phyloP scores from a whole-genome alignment of 1,140 invertebrate genomes.

The Tetranychus urticae region DNA sequence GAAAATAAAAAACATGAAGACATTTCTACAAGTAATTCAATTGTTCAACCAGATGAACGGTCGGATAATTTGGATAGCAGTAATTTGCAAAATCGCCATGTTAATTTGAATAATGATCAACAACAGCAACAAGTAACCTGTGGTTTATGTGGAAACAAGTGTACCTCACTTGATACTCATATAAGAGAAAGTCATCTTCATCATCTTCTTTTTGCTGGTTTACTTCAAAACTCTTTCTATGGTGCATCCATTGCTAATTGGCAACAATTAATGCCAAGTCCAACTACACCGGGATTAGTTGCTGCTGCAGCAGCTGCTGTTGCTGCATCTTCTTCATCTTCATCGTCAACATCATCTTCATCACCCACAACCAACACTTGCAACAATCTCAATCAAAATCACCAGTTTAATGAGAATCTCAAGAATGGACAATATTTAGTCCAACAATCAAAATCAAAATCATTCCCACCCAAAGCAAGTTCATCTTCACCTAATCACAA shows the following conservation, averaged over 20 bases:
- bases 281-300: background rate
- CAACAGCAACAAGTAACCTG: background rate
- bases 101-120: too few species aligned
- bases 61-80: too few species aligned
- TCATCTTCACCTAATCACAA: too few species aligned
- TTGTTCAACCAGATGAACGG: too few species aligned
- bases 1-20: too few species aligned
- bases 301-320: background rate
- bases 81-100: too few species aligned
- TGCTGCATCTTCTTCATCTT: background rate
- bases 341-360: background rate
- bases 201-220: background rate
- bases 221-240: conserved; percentile 1
- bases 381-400: background rate
- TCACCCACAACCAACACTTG: background rate
- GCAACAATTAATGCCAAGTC: background rate
- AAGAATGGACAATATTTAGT: too few species aligned
- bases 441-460: too few species aligned
- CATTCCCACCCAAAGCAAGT: too few species aligned
- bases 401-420: too few species aligned
- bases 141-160: background rate
- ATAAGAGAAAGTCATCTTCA: background rate
- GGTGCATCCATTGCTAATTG: background rate
- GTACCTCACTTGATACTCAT: background rate
- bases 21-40: too few species aligned